Base-by-base conservation (phyloP, 2,797 vertebrate genomes). In the Sebastes kiyomatsui region DNA sequence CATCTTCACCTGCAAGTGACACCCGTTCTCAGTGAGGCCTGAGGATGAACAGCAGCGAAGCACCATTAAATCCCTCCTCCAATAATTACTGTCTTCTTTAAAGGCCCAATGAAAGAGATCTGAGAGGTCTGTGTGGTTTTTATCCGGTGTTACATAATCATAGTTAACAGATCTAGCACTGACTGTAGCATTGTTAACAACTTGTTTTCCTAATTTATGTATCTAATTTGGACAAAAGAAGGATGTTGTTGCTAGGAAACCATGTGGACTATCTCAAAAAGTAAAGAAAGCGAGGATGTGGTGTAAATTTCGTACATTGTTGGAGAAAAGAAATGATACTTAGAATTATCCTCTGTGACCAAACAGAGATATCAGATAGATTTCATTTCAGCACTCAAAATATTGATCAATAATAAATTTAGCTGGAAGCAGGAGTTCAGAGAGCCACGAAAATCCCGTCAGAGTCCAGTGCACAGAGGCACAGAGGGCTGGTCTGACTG, bases 11-110 rank as follows among this genome's bases (percentile, higher is more conserved):
- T 61, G 60, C 60, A 73, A 61, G 35, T 66, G 42, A 75, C 38
- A 66, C 28, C 60, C 16, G 27, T 58, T 83, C 89, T 77, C 33
- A 58, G 59, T 49, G 56, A 76, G 18, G 42, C 58, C 30, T 23
- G 46, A 59, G 28, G 60, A 83, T 62, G 58, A 77, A 67, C 52
- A 25, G 22, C 9, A 64, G 74, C 4, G 1, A 73, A 73, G 35
- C 66, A 16, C 49, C 74, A 85, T 74, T 84, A 80, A 87, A 74
- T 82, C 76, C 72, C 7, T 27, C 10, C 22, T 69, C 2, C 2
- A 52, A 67, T 49, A 83, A 80, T 85, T 62, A 82, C 60, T 42
- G 23, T 46, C 30, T 66, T 68, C 69, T 66, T 20, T 79, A 32
- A 76, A 70, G 68, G 59, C 59, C 69, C 46, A 55, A 3, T 77